Percentiles rank a stretch among this genome's conserved stretches.
These are phyloP conservation scores for Orbicella faveolata DNA, from an alignment of 64 coral and sea anemone genomes.

Conservation along the genomic window DNA sequence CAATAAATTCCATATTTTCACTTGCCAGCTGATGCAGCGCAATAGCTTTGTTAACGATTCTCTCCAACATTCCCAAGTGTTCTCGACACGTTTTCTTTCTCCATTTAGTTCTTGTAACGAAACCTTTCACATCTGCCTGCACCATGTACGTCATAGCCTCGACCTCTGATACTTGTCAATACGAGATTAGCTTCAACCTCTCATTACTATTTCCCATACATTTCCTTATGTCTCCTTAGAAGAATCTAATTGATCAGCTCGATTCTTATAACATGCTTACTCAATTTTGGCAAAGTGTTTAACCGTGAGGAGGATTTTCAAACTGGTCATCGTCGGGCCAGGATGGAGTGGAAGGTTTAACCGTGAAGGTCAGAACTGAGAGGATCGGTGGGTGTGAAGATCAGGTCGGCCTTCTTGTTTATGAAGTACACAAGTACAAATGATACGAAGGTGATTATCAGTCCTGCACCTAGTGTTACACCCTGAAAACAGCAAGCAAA, in stretches of 20 bases:
- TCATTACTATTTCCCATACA: not conserved
- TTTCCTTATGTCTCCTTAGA: not conserved
- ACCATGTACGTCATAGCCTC: too few species aligned
- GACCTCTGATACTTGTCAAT: not conserved
- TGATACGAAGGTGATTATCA: conserved; percentile 42
- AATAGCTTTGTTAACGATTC: too few species aligned
- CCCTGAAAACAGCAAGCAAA: conserved; percentile 12
- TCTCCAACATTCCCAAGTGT: too few species aligned
- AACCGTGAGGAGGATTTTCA: not conserved
- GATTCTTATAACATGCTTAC: not conserved
- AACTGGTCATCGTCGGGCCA: not conserved
- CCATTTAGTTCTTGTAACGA: too few species aligned
- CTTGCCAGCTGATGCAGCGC: too few species aligned
- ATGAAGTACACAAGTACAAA: conserved; percentile 56
- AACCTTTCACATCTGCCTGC: too few species aligned
- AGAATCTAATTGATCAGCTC: not conserved
- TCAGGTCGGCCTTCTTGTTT: conserved; percentile 43
- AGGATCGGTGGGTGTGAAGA: conserved; percentile 44
- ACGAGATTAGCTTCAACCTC: not conserved
- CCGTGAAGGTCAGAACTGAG: not conserved
- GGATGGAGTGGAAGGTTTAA: not conserved
- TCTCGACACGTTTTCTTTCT: too few species aligned
- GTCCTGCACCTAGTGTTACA: conserved; percentile 38
- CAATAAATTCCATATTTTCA: too few species aligned
- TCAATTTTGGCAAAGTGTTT: not conserved